phyloP scores from a whole-genome alignment of 2,888 invertebrate genomes.

The Caradrina kadenii region DNA sequence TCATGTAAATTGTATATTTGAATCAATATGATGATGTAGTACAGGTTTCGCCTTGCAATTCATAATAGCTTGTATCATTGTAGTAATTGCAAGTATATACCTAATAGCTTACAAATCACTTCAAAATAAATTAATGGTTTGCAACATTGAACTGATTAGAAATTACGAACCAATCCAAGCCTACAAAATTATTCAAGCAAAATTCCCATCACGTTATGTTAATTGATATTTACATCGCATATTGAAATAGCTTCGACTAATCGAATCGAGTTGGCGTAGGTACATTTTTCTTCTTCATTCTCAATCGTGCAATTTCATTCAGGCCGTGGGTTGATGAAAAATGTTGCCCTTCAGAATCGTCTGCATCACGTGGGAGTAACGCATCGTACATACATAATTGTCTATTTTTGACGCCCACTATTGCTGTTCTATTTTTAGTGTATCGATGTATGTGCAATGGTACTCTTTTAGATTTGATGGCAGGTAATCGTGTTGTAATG shows the following conservation, averaged over 20 bases:
- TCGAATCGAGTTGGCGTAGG: background rate
- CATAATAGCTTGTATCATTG: no score
- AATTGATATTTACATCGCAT: background rate
- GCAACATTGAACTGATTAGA: no score
- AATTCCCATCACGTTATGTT: no score
- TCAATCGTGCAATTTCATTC: conserved; percentile 22
- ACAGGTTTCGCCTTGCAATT: no score
- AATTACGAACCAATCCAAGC: no score
- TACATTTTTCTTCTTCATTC: conserved; percentile 15
- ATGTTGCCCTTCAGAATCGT: conserved; percentile 37
- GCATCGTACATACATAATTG: conserved; percentile 68
- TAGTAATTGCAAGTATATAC: no score
- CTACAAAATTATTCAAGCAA: no score
- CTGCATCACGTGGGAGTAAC: conserved; percentile 51
- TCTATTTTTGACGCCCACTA: conserved; percentile 67
- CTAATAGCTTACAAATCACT: no score
- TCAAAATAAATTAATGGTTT: no score
- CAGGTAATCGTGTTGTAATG: conserved; percentile 54
- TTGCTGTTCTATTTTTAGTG: conserved; percentile 68
- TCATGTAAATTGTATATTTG: background rate
- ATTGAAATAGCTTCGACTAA: background rate
- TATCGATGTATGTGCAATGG: conserved; percentile 56
- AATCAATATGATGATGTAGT: background rate
- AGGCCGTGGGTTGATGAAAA: conserved; percentile 13
- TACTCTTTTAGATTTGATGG: conserved; percentile 58